These are phyloP conservation scores for Cephalophus harveyi DNA, from an alignment of 2,113 vertebrate species.

Conservation along the genomic window DNA sequence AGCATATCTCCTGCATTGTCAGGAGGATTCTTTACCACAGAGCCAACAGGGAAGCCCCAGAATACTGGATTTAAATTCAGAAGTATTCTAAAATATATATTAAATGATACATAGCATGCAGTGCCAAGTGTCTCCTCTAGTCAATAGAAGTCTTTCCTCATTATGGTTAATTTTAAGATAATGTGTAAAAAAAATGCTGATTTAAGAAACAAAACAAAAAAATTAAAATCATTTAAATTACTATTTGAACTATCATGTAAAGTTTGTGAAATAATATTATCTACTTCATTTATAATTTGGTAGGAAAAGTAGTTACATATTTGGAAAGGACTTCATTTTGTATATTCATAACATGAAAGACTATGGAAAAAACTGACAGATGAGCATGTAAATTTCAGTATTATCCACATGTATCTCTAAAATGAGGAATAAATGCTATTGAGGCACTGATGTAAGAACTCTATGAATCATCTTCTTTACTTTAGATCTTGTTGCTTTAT, in stretches of 20 bases:
- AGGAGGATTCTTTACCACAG: not conserved
- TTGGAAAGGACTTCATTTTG: slow-evolving; percentile 60
- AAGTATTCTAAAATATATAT: not conserved
- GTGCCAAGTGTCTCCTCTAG: not conserved
- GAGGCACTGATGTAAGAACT: slow-evolving; percentile 51
- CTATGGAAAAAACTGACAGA: slow-evolving; percentile 29
- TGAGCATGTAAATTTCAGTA: slow-evolving; percentile 61
- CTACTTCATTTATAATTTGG: slow-evolving; percentile 54
- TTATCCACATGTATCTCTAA: slow-evolving; percentile 64
- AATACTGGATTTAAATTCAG: not conserved
- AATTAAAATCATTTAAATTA: slow-evolving; percentile 31
- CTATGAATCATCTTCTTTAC: slow-evolving; percentile 60
- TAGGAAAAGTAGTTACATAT: slow-evolving; percentile 63
- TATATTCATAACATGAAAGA: slow-evolving; percentile 51
- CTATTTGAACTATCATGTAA: slow-evolving; percentile 33
- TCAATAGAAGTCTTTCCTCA: not conserved
- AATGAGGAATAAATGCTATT: slow-evolving; percentile 70
- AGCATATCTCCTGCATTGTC: not conserved
- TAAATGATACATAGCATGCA: not conserved
- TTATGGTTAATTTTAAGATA: not conserved
- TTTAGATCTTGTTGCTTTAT: slow-evolving; percentile 42
- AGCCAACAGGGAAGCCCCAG: not conserved
- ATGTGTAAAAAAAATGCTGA: not conserved
- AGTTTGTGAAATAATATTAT: slow-evolving; percentile 33
- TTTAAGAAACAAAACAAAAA: slow-evolving; percentile 12